These are phyloP conservation scores for Drosophila bunnanda DNA, from an alignment of 2,888 invertebrate species.

Conservation along the genomic window DNA sequence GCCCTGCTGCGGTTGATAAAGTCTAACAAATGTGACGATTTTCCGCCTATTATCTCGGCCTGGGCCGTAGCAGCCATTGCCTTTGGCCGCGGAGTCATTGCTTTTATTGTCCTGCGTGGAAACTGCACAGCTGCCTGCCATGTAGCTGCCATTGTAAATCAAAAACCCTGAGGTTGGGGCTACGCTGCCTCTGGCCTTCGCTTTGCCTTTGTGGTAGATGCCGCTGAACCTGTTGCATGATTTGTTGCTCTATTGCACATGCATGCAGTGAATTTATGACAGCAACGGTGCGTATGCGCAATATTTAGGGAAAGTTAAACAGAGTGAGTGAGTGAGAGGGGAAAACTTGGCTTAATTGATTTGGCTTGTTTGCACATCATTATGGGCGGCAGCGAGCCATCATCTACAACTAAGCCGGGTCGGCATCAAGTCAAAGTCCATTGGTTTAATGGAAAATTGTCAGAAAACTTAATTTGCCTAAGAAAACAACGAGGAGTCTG, in stretches of 20 bases:
- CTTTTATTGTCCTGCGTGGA: slow-evolving; percentile 70
- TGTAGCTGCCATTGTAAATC: slow-evolving; percentile 64
- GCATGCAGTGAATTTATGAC: slow-evolving; percentile 55
- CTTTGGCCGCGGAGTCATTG: slow-evolving; percentile 27
- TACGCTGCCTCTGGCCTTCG: slow-evolving; percentile 38
- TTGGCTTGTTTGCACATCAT: slow-evolving; percentile 60
- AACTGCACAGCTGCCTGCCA: slow-evolving; percentile 66
- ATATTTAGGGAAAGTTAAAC: slow-evolving; percentile 17
- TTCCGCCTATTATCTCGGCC: slow-evolving; percentile 73
- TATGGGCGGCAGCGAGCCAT: slow-evolving; percentile 47
- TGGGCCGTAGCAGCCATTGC: slow-evolving; percentile 36
- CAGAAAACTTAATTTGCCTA: slow-evolving; percentile 57
- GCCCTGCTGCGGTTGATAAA: slow-evolving; percentile 59
- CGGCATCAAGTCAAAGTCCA: slow-evolving; percentile 17
- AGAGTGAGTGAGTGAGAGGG: background rate
- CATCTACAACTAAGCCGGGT: slow-evolving; percentile 45
- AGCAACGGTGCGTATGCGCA: slow-evolving; percentile 47
- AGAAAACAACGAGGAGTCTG: slow-evolving; percentile 56
- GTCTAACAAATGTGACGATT: slow-evolving; percentile 70
- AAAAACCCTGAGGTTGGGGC: slow-evolving; percentile 24
- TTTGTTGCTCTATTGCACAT: slow-evolving; percentile 60
- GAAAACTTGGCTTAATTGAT: slow-evolving; percentile 38
- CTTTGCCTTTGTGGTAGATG: slow-evolving; percentile 24
- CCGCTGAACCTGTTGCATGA: slow-evolving; percentile 73
- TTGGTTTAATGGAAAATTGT: slow-evolving; percentile 54